phyloP scores from a whole-genome alignment of 2,888 invertebrate genomes.

The Antheraea yamamai region DNA sequence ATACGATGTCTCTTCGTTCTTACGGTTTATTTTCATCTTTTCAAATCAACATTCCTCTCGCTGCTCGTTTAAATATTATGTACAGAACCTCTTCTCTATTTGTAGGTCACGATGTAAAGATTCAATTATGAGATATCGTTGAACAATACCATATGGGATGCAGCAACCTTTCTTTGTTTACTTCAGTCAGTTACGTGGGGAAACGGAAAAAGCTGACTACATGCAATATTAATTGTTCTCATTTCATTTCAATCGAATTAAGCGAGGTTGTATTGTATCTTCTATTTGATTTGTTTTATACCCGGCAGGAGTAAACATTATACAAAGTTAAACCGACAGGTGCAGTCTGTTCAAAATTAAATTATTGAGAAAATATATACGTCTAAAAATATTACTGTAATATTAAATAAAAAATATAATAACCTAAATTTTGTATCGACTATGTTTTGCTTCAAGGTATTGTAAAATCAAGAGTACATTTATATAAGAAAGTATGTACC shows the following conservation, averaged over 20 bases:
- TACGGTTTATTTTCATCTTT: conserved; percentile 21
- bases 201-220: conserved; percentile 56
- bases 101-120: conserved; percentile 65
- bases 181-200: conserved; percentile 57
- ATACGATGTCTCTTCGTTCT: conserved; percentile 23
- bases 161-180: conserved; percentile 69
- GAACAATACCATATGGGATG: conserved; percentile 68
- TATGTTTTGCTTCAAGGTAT: neutral
- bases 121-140: conserved; percentile 72
- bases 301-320: neutral
- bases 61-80: conserved; percentile 36
- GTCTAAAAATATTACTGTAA: neutral
- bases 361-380: neutral
- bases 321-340: neutral
- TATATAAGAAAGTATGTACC: neutral
- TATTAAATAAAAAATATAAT: neutral
- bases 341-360: neutral
- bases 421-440: neutral
- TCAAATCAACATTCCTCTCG: conserved; percentile 13
- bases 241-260: conserved; percentile 10
- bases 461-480: neutral
- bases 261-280: conserved; percentile 12
- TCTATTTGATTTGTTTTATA: neutral
- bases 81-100: conserved; percentile 44
- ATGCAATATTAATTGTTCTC: conserved; percentile 10